A percentile compares a stretch with the other conserved stretches of the same genome.
phyloP scores from a whole-genome alignment of 2,888 invertebrate species.

The Laspeyria flexula region DNA sequence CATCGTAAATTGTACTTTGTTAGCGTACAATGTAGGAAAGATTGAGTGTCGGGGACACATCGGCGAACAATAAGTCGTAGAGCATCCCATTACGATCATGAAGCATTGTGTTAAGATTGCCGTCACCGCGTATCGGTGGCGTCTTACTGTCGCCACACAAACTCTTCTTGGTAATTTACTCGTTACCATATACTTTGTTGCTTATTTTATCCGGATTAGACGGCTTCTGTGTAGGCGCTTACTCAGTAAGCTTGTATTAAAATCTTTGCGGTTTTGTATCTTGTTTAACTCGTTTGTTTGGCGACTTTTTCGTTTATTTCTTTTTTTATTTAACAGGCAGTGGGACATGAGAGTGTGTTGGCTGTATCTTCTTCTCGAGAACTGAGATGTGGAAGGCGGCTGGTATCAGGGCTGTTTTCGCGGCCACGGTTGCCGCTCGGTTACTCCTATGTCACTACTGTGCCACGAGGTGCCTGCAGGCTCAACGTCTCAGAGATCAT shows the following conservation, averaged over 20 bases:
- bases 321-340: conserved; percentile 86
- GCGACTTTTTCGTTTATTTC: neutral
- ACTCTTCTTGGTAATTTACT: conserved; percentile 43
- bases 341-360: conserved; percentile 94
- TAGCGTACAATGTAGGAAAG: conserved; percentile 31
- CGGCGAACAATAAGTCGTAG: conserved; percentile 60
- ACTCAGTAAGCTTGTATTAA: neutral
- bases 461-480: conserved; percentile 95
- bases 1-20: conserved; percentile 47
- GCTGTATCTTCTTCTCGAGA: conserved; percentile 83
- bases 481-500: conserved; percentile 94
- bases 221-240: neutral
- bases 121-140: conserved; percentile 46
- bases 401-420: conserved; percentile 94
- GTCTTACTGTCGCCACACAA: conserved; percentile 49
- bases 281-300: neutral
- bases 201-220: conserved; percentile 15
- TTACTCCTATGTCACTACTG: conserved; percentile 93
- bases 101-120: conserved; percentile 58
- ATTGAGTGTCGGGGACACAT: conserved; percentile 41
- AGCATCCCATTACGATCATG: conserved; percentile 55
- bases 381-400: conserved; percentile 86
- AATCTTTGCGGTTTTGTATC: neutral
- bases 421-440: conserved; percentile 92
- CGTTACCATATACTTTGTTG: conserved; percentile 13